phyloP scores from a whole-genome alignment of 2,797 vertebrate genomes.

The Enteromius trimaculatus region DNA sequence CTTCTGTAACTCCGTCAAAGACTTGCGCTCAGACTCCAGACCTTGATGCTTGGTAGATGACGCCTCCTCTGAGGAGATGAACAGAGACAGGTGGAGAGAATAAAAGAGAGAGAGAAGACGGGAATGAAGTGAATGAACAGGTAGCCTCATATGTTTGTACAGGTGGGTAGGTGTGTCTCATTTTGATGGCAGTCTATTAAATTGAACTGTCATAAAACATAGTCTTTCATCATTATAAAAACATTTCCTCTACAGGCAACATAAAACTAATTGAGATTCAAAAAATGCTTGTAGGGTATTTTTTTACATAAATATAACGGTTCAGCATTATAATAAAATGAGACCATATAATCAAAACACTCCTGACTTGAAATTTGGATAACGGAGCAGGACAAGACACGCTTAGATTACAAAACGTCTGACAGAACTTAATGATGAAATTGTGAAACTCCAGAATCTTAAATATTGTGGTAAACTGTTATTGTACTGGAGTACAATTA shows the following conservation, averaged over 20 bases:
- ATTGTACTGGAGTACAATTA: background rate
- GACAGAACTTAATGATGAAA: background rate
- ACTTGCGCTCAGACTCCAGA: constrained; percentile 87
- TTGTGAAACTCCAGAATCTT: background rate
- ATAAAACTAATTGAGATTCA: constrained; percentile 68
- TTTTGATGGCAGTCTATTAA: constrained; percentile 51
- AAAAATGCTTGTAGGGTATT: constrained; percentile 69
- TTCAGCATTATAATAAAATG: constrained; percentile 26
- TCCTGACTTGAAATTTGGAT: constrained; percentile 19
- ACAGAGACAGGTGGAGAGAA: constrained; percentile 32
- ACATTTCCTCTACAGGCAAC: constrained; percentile 72
- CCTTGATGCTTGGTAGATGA: constrained; percentile 84
- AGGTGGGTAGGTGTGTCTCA: constrained; percentile 66
- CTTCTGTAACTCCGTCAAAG: constrained; percentile 86
- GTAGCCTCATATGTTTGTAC: constrained; percentile 58
- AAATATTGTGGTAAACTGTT: constrained; percentile 7
- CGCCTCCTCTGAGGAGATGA: constrained; percentile 77
- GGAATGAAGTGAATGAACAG: constrained; percentile 5
- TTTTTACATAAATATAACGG: constrained; percentile 51
- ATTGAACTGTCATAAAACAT: constrained; percentile 62
- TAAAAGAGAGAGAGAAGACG: constrained; percentile 21
- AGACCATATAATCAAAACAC: constrained; percentile 39
- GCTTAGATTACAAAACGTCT: constrained; percentile 36
- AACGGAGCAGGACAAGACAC: constrained; percentile 12
- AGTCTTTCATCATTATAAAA: constrained; percentile 64